Conservation (phyloP, 2,113 vertebrate species). For the Bombycilla garrulus region DNA sequence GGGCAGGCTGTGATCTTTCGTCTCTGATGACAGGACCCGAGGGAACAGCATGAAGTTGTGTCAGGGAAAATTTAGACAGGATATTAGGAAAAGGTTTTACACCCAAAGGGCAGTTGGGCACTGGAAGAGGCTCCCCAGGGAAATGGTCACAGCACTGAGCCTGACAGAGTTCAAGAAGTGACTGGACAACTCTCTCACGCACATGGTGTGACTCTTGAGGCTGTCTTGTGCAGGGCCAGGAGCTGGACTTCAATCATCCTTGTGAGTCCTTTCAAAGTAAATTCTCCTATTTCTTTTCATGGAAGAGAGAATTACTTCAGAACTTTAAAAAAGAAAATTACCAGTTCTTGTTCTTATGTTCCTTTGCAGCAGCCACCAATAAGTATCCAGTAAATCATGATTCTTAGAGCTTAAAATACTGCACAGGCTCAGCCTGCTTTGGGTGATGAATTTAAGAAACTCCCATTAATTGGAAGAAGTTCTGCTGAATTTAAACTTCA, state of each 20-base stretch:
- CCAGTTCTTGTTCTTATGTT: not conserved
- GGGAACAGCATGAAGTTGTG: not conserved
- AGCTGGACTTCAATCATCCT: not conserved
- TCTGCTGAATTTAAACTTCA: not conserved
- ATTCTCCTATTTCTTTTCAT: not conserved
- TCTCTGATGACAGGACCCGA: not conserved
- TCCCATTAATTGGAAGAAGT: not conserved
- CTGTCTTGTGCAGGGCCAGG: not conserved
- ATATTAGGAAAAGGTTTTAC: not conserved
- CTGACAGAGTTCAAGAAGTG: not conserved
- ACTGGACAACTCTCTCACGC: accelerated
- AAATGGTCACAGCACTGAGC: not conserved
- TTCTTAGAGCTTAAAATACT: not conserved
- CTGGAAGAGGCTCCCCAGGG: not conserved
- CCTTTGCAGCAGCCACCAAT: not conserved
- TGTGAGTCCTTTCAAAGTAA: not conserved
- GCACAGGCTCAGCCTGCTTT: not conserved
- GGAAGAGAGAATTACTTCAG: not conserved
- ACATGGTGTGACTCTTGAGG: not conserved
- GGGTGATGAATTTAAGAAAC: not conserved
- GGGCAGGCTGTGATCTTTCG: not conserved
- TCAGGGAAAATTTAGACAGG: not conserved
- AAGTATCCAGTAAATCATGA: not conserved
- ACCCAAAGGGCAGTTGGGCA: not conserved
- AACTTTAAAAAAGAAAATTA: not conserved